Percentiles rank a stretch among this genome's conserved stretches.
Evolutionary conservation across 2,888 invertebrate species (phyloP).

Genomic region (Anthrax anthrax): DNA sequence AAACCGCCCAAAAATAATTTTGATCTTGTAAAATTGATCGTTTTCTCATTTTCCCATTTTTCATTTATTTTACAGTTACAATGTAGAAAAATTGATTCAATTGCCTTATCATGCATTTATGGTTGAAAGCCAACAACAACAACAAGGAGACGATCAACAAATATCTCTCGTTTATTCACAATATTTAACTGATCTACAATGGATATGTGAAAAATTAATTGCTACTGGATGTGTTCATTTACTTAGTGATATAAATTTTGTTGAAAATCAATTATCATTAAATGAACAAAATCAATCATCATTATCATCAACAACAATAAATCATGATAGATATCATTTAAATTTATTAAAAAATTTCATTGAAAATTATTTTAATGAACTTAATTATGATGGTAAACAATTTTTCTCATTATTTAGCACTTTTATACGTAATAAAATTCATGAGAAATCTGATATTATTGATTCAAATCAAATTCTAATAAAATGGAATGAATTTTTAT

Average conservation of each 20-base stretch:
- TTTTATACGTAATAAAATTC: constrained; percentile 33
- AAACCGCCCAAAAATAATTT: too few species aligned
- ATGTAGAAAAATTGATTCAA: constrained; percentile 67
- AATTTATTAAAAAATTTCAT: constrained; percentile 45
- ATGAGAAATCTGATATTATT: constrained; percentile 17
- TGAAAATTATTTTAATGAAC: constrained; percentile 52
- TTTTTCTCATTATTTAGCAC: constrained; percentile 56
- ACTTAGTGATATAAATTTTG: constrained; percentile 57
- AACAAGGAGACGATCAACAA: constrained; percentile 20
- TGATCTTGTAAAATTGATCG: too few species aligned
- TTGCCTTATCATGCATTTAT: constrained; percentile 62
- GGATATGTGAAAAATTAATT: constrained; percentile 67
- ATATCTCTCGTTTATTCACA: constrained; percentile 45
- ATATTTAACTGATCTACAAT: constrained; percentile 60
- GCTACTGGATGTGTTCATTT: constrained; percentile 62
- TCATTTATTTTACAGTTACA: constrained; percentile 44
- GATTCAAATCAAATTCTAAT: constrained; percentile 26
- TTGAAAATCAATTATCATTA: constrained; percentile 20
- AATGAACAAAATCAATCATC: constrained; percentile 16
- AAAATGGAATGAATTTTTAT: constrained; percentile 26
- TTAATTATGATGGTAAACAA: constrained; percentile 71
- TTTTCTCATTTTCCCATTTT: neutral
- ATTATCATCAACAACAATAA: constrained; percentile 30
- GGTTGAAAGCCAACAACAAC: constrained; percentile 16
- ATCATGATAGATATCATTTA: constrained; percentile 21